Evolutionary conservation across 2,797 vertebrate species (phyloP).

Genomic region (Sebastes trivittatus): DNA sequence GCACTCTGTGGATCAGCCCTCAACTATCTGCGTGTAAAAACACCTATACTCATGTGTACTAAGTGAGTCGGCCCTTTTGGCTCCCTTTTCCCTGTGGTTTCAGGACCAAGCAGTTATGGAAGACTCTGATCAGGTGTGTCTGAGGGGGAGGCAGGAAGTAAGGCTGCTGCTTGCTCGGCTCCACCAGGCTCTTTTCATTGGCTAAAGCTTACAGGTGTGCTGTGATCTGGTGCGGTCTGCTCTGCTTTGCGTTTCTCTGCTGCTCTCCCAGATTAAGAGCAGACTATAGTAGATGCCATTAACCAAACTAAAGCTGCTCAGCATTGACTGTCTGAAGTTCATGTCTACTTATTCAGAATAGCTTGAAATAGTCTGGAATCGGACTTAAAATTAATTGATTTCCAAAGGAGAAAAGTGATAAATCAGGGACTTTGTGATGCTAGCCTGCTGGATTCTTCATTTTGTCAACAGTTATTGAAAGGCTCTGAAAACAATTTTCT

Average conservation of each 20-base stretch:
- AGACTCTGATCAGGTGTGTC: constrained; percentile 88
- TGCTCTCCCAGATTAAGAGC: constrained; percentile 26
- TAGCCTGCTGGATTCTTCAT: not conserved
- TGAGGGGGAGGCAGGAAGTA: constrained; percentile 83
- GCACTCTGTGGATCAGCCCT: not conserved
- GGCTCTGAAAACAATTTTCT: not conserved
- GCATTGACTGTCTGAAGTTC: not conserved
- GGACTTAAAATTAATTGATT: not conserved
- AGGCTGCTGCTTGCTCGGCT: constrained; percentile 50
- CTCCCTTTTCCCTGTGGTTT: constrained; percentile 83
- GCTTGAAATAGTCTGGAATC: not conserved
- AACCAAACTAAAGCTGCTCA: constrained; percentile 68
- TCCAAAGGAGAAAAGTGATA: not conserved
- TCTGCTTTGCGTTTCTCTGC: constrained; percentile 54
- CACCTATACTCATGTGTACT: constrained; percentile 9
- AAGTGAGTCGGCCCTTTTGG: constrained; percentile 52
- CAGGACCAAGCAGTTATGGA: constrained; percentile 86
- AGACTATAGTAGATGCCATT: constrained; percentile 46
- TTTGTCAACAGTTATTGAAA: not conserved
- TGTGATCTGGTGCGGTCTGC: constrained; percentile 65
- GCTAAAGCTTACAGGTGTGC: constrained; percentile 78
- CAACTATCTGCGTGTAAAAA: not conserved
- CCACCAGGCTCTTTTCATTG: constrained; percentile 20
- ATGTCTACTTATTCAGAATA: not conserved
- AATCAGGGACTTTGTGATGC: not conserved